These are phyloP conservation scores for Sula dactylatra DNA, from an alignment of 2,113 vertebrate species.

Conservation along the genomic window DNA sequence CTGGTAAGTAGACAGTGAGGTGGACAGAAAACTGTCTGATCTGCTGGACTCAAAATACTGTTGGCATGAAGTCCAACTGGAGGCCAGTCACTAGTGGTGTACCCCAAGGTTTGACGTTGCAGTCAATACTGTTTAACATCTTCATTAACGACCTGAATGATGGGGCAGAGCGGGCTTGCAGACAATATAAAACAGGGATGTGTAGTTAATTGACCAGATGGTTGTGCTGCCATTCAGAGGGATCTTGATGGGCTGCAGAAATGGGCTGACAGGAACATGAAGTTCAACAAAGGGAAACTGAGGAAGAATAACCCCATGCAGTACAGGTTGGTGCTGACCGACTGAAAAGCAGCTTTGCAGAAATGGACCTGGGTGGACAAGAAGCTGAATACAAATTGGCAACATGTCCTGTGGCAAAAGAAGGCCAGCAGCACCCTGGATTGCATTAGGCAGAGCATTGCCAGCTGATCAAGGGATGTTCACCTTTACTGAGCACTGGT, in stretches of 20 bases:
- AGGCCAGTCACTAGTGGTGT: background rate
- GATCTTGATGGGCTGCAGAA: background rate
- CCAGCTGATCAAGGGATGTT: background rate
- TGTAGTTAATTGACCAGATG: background rate
- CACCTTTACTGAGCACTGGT: background rate
- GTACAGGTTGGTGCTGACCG: background rate
- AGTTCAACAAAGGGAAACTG: background rate
- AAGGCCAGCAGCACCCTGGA: background rate
- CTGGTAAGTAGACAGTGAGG: background rate
- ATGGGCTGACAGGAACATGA: background rate
- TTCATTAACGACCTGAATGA: background rate
- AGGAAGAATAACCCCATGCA: background rate
- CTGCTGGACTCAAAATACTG: background rate
- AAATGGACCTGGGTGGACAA: background rate
- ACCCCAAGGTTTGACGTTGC: background rate
- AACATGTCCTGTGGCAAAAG: background rate
- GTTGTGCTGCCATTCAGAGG: background rate
- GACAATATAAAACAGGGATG: background rate
- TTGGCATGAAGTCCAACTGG: background rate
- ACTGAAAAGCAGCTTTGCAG: background rate
- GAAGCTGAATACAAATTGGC: background rate
- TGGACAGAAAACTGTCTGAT: background rate
- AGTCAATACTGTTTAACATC: background rate
- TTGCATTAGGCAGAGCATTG: background rate
- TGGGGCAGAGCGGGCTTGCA: background rate